phyloP scores from a whole-genome alignment of 2,888 invertebrate genomes.

The Archips xylosteana region DNA sequence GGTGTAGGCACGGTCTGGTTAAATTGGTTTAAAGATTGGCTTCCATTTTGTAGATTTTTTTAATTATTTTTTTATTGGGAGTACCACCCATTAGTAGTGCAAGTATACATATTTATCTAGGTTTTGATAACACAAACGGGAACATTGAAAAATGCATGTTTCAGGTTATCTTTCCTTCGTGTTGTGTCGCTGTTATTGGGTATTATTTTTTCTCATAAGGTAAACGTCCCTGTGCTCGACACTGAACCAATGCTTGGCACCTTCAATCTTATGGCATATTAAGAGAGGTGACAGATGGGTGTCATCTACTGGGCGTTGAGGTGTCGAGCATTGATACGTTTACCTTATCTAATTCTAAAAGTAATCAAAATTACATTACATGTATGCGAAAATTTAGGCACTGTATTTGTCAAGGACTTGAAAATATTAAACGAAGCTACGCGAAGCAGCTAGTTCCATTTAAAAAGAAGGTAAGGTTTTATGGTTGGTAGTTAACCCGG shows the following conservation, averaged over 20 bases:
- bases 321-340: too few relatives aligned
- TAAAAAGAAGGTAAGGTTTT: conserved; percentile 6
- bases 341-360: neutral
- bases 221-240: too few relatives aligned
- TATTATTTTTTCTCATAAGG: neutral
- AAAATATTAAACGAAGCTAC: neutral
- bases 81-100: neutral
- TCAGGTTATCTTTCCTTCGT: conserved; percentile 1
- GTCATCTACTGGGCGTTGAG: too few relatives aligned
- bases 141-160: neutral
- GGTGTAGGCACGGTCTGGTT: conserved; percentile 32
- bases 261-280: too few relatives aligned
- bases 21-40: conserved; percentile 10
- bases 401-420: neutral
- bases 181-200: neutral
- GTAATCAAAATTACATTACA: neutral
- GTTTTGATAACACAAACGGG: neutral
- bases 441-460: conserved; percentile 5
- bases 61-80: neutral
- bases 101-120: neutral
- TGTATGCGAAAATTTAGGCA: neutral
- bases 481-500: neutral
- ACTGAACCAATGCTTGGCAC: too few relatives aligned
- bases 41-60: conserved; percentile 1
- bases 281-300: too few relatives aligned